Base-by-base conservation (phyloP, 2,888 invertebrate genomes). In the Uloborus plumipes region DNA sequence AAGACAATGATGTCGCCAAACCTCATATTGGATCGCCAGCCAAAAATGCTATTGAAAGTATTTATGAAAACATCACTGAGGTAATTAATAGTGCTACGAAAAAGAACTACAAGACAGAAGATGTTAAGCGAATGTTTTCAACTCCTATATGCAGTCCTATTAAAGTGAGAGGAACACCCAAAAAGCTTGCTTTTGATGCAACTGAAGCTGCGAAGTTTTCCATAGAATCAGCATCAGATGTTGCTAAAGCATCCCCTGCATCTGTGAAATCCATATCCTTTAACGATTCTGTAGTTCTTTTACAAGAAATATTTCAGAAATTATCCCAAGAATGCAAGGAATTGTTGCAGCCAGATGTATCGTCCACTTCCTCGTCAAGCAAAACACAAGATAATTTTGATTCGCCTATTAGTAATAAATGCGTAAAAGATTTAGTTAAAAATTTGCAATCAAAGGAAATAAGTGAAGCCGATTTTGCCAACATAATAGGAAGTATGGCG, bases 271-370 rank as follows among this genome's bases (percentile, higher is more conserved):
- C 74, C n/a, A 11, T 55, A 7, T 69, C 50, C 20, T 81, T 81
- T 22, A 81, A 72, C n/a, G 80, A 81, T 15, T 81, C 80, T 4
- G 51, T 81, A 18, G 61, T 81, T 18, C 73, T 81, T 18, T 51
- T 81, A 13, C 80, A 81, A 70, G 80, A 81, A 70, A 81, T 81
- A 51, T 81, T 81, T 64, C 80, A 81, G 39, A 81, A 81, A 47
- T 64, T 81, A 13, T 81, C 80, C 0, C 74, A 74, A n/a, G 80
- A 81, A 65, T 81, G 80, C 50, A 69, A 39, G 75, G 80, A 81
- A 39, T 26, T 74, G 15, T 49, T 81, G 4, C 73, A 70, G 9
- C 74, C 80, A 22, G 49, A 58, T 20, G 62, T 51, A 1, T 65
- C 65, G 3, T 22, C 39, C 0, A 13, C 62, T 2, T 9, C 22